Evolutionary conservation across 2,113 vertebrate species (phyloP).

Genomic region (Rhea pennata): DNA sequence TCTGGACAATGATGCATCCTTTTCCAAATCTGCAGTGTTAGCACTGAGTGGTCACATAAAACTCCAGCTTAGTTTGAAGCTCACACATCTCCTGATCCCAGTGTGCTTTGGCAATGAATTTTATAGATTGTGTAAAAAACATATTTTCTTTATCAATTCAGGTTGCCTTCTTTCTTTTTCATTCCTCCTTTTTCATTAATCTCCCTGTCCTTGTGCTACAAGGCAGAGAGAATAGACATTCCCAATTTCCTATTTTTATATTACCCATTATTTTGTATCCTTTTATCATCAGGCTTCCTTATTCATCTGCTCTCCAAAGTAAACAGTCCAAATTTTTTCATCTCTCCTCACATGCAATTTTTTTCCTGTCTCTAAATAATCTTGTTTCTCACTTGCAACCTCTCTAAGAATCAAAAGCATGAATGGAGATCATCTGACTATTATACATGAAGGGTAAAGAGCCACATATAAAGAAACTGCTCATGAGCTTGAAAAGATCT

Average conservation of each 20-base stretch:
- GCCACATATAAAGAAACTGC: conserved; percentile 22
- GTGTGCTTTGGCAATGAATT: neutral
- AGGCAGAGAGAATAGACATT: neutral
- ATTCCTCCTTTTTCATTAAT: neutral
- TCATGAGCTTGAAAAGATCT: conserved; percentile 16
- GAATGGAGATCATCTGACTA: conserved; percentile 37
- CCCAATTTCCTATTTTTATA: conserved; percentile 3
- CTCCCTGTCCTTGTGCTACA: neutral
- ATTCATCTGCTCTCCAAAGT: neutral
- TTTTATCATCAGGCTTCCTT: neutral
- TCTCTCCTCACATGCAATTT: neutral
- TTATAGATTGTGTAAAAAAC: neutral
- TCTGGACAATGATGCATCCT: neutral
- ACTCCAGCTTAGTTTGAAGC: neutral
- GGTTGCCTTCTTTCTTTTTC: neutral
- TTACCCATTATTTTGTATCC: neutral
- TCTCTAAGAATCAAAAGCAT: conserved; percentile 13
- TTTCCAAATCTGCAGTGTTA: neutral
- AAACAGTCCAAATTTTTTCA: conserved; percentile 14
- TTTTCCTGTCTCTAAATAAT: conserved; percentile 14
- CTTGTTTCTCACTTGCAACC: conserved; percentile 3
- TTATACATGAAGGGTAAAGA: conserved; percentile 19
- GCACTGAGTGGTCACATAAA: neutral
- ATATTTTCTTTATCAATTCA: neutral
- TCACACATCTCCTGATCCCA: neutral